A percentile compares a stretch with the other conserved stretches of the same genome.
Conservation (phyloP, 2,113 vertebrate genomes). For the Perognathus longimembris region DNA sequence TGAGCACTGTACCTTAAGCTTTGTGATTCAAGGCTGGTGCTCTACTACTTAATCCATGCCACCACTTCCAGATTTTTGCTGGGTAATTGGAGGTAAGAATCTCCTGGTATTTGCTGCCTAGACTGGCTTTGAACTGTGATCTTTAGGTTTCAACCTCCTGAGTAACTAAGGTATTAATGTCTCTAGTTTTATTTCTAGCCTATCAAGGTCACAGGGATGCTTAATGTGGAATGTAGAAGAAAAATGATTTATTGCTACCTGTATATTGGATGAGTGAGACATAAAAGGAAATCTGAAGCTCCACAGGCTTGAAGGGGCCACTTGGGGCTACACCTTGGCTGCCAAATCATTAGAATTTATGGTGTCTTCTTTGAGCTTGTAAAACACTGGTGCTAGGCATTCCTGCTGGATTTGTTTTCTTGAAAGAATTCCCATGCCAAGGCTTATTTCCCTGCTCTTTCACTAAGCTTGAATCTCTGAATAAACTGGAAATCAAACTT, state of each 20-base stretch:
- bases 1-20: too few relatives aligned
- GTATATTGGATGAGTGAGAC: constrained; percentile 54
- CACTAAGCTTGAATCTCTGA: background rate
- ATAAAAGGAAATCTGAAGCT: background rate
- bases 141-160: too few relatives aligned
- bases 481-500: constrained; percentile 19
- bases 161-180: background rate
- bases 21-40: too few relatives aligned
- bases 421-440: constrained; percentile 5
- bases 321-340: constrained; percentile 32
- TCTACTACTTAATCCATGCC: too few relatives aligned
- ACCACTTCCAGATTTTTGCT: too few relatives aligned
- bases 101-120: too few relatives aligned
- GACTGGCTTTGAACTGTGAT: too few relatives aligned
- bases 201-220: background rate
- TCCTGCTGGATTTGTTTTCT: constrained; percentile 12
- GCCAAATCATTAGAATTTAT: constrained; percentile 66
- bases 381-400: constrained; percentile 39
- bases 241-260: constrained; percentile 34
- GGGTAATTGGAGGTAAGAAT: too few relatives aligned
- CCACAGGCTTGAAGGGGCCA: constrained; percentile 60
- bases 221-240: background rate
- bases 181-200: constrained; percentile 14
- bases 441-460: background rate
- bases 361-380: constrained; percentile 34